Conservation (phyloP, 2,888 invertebrate species). For the Microplitis deprimator region DNA sequence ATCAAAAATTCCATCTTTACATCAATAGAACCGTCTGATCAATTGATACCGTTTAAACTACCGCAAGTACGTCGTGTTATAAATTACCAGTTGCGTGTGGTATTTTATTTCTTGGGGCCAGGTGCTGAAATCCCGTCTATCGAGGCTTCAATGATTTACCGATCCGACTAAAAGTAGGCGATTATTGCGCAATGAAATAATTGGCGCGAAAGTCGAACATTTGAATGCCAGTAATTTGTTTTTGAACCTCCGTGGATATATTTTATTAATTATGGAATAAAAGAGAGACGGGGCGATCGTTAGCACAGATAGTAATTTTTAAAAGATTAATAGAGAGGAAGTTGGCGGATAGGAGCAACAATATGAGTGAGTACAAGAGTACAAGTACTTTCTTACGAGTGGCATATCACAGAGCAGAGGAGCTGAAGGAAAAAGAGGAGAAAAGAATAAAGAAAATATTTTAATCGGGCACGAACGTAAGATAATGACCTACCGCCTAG, state of each 20-base stretch:
- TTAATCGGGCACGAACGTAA: conserved; percentile 49
- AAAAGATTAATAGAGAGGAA: background rate
- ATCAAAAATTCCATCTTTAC: background rate
- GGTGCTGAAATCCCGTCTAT: conserved; percentile 8
- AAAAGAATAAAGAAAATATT: conserved; percentile 47
- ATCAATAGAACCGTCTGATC: background rate
- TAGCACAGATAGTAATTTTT: no score
- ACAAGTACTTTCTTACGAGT: background rate
- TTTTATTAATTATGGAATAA: no score
- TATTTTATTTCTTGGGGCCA: conserved; percentile 11
- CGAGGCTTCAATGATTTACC: conserved; percentile 21
- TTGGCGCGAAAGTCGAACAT: no score
- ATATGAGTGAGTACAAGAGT: background rate
- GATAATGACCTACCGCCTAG: conserved; percentile 53
- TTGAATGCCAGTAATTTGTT: no score
- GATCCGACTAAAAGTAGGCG: no score
- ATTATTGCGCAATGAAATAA: no score
- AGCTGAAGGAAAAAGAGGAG: background rate
- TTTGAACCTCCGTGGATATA: no score
- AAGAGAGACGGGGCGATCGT: no score
- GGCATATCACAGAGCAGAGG: background rate
- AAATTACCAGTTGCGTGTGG: conserved; percentile 25
- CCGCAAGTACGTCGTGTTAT: background rate
- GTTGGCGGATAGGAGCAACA: background rate
- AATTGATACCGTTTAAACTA: background rate